A percentile compares a stretch with the other conserved stretches of the same genome.
Conservation (phyloP, 2,888 invertebrate species). For the Dione juno region DNA sequence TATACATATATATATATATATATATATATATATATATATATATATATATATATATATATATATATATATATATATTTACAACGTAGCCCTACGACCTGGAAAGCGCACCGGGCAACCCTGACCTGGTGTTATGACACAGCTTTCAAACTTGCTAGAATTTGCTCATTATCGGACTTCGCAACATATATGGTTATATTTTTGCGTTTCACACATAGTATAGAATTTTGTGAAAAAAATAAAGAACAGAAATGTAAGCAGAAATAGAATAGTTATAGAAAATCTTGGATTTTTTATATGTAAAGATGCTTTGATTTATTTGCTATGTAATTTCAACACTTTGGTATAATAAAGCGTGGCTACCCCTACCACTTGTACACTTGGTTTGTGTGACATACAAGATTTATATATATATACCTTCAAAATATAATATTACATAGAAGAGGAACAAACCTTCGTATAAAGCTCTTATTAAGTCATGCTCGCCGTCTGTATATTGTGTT, state of each 20-base stretch:
- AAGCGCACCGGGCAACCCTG: conserved; percentile 32
- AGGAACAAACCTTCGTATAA: conserved; percentile 2
- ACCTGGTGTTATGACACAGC: conserved; percentile 24
- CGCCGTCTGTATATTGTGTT: neutral
- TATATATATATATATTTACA: conserved; percentile 4
- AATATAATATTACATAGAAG: neutral
- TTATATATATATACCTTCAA: neutral
- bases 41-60: too few species aligned
- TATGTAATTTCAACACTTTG: too few species aligned
- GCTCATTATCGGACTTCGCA: conserved; percentile 17
- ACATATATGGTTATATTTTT: conserved; percentile 3
- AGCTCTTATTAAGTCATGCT: neutral
- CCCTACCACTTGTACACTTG: too few species aligned
- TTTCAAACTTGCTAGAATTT: conserved; percentile 27
- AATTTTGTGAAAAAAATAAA: too few species aligned
- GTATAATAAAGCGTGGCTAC: too few species aligned
- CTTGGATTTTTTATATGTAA: too few species aligned
- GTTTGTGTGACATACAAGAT: too few species aligned
- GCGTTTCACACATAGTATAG: neutral
- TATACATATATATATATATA: too few species aligned
- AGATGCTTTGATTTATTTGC: neutral
- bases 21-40: too few species aligned
- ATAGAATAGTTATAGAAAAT: too few species aligned
- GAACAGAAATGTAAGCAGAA: too few species aligned
- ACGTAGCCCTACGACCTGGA: conserved; percentile 28